phyloP scores from a whole-genome alignment of 1,140 invertebrate genomes.

The Aplysia californica region DNA sequence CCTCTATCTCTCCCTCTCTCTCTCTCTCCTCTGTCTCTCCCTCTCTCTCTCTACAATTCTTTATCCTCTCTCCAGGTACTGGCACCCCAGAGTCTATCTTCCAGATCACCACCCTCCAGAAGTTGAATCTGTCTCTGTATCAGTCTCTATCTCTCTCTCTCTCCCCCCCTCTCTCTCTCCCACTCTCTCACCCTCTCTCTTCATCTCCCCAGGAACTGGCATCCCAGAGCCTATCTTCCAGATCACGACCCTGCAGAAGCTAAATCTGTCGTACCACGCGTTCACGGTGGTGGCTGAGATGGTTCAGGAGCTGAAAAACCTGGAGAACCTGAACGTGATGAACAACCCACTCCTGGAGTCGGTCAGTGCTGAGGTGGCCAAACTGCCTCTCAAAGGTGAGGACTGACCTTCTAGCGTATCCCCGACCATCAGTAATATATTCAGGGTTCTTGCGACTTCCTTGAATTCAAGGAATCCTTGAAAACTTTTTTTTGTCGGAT shows the following conservation, averaged over 20 bases:
- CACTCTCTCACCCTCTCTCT: too few relatives aligned
- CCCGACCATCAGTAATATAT: background rate
- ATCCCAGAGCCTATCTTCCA: constrained; percentile 46
- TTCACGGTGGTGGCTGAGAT: constrained; percentile 45
- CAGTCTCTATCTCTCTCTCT: too few relatives aligned
- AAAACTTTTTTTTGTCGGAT: too few relatives aligned
- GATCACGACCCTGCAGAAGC: constrained; percentile 34
- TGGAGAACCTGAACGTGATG: constrained; percentile 44
- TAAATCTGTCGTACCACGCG: constrained; percentile 51
- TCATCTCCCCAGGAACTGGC: constrained; percentile 46
- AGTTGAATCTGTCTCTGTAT: too few relatives aligned
- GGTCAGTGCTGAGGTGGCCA: constrained; percentile 42
- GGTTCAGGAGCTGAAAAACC: constrained; percentile 38
- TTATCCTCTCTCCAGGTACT: constrained; percentile 38
- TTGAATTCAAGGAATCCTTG: too few relatives aligned
- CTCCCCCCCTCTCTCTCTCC: too few relatives aligned
- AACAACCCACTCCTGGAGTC: constrained; percentile 47
- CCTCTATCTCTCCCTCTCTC: too few relatives aligned
- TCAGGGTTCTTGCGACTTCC: background rate
- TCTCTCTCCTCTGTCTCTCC: too few relatives aligned
- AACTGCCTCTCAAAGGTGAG: constrained; percentile 49
- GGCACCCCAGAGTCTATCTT: constrained; percentile 48
- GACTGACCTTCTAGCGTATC: background rate
- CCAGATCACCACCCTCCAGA: constrained; percentile 35
- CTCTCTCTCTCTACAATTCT: background rate